Conservation (phyloP, 92 coral and sea anemone species). For the Parazoanthus swiftii region DNA sequence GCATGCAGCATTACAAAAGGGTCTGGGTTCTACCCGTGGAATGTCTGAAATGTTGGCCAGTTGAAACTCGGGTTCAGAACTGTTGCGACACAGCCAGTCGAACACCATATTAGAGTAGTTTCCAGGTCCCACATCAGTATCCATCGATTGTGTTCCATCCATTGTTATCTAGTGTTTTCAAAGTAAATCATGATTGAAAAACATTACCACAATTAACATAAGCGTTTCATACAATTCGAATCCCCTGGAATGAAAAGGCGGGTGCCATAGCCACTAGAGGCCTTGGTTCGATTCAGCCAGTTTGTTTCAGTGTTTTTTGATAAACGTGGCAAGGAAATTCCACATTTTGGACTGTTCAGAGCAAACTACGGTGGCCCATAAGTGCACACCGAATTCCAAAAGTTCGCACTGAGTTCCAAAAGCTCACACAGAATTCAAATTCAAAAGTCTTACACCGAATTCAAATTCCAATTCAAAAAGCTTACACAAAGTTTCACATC, state of each 20-base stretch:
- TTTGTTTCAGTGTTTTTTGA: too few species aligned
- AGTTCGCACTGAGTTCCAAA: too few species aligned
- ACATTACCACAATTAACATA: neutral
- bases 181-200: too few species aligned
- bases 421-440: too few species aligned
- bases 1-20: slow-evolving; percentile 27
- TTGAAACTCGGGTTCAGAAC: slow-evolving; percentile 50
- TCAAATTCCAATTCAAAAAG: too few species aligned
- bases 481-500: too few species aligned
- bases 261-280: neutral
- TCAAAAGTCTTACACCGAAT: too few species aligned
- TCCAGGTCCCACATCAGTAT: slow-evolving; percentile 57
- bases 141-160: slow-evolving; percentile 55
- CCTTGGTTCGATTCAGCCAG: too few species aligned
- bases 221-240: neutral
- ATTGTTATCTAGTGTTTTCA: slow-evolving; percentile 53
- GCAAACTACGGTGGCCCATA: too few species aligned
- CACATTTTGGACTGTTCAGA: too few species aligned
- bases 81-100: slow-evolving; percentile 72
- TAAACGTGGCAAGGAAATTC: too few species aligned
- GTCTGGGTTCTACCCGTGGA: slow-evolving; percentile 23
- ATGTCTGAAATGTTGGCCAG: slow-evolving; percentile 41
- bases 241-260: neutral
- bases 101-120: slow-evolving; percentile 55
- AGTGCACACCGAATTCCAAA: too few species aligned